Evolutionary conservation across 2,888 invertebrate species (phyloP), one percentile per base, ranked within the genome.

Genomic region (Drosophila tripunctata): DNA sequence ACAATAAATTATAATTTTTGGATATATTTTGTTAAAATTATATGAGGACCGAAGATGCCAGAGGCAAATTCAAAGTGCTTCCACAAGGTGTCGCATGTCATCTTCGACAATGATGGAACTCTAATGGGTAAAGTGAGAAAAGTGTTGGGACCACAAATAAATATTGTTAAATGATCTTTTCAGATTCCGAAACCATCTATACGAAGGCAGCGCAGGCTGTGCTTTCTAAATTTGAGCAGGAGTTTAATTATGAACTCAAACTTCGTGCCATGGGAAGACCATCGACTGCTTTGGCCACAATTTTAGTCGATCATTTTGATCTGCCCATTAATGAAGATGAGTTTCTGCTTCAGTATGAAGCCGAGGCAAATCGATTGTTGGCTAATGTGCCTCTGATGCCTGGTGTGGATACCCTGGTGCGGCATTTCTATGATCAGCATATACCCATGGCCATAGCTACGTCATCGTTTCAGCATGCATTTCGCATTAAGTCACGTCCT

Each of bases 371-470:
- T 40, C 80, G 89, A 19, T 73, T 94, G 27, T 94, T 96, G 90
- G 92, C 93, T 1, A 90, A 93, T 27, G 92, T 94, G n/a, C 67
- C 92, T 66, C 87, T 96, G 31, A 89, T 95, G 91, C 95, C 96
- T 90, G 96, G 97, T 41, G 96, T 95, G 0, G 94, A 95, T 87
- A 92, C 92, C 68, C 90, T 98, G 58, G 93, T 97, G n/a, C 91
- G 92, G 27, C 96, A 98, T 89, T 92, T 98, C 2, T 93, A 95
- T 84, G 92, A 93, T 50, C 92, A 94, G 33, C 93, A 94, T 45
- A 93, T 97, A 4, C 97, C 97, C 0, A 95, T 97, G 43, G 96
- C 96, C 0, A 92, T 98, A 27, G 98, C 97, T 1, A 97, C 97
- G 0, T 96, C 97, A 1, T 95, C 96, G 2, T 93, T 94, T 52